Evolutionary conservation across 2,888 invertebrate species (phyloP).

Genomic region (Eupithecia tripunctaria): DNA sequence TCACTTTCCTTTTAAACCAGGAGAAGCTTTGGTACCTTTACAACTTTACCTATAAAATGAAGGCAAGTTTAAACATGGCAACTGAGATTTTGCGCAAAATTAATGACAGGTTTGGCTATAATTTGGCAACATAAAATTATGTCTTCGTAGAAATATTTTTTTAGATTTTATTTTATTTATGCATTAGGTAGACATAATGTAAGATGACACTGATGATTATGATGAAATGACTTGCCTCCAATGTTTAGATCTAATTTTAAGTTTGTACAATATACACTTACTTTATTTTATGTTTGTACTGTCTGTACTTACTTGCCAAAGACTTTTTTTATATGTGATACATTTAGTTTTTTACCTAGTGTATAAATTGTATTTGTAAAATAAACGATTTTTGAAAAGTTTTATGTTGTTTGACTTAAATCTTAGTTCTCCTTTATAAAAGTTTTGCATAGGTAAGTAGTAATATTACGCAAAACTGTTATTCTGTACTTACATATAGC

Average conservation of each 20-base stretch:
- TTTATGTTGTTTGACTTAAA: constrained; percentile 6
- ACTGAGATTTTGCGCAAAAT: neutral
- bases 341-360: constrained; percentile 77
- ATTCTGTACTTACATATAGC: no score
- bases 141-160: neutral
- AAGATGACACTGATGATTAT: constrained; percentile 2
- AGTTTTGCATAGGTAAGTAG: no score
- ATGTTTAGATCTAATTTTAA: constrained; percentile 42
- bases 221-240: constrained; percentile 4
- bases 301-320: constrained; percentile 81
- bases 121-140: neutral
- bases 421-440: neutral
- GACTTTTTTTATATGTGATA: constrained; percentile 83
- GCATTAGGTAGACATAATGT: neutral
- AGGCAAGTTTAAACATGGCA: neutral
- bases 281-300: constrained; percentile 56
- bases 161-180: neutral
- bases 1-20: neutral
- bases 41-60: neutral
- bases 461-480: no score
- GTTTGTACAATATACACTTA: constrained; percentile 52
- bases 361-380: constrained; percentile 69
- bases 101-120: neutral
- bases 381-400: constrained; percentile 57
- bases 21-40: neutral